Evolutionary conservation across 2,888 invertebrate genomes (phyloP), one percentile per base, ranked within the genome.

Genomic region (Panorpa germanica): DNA sequence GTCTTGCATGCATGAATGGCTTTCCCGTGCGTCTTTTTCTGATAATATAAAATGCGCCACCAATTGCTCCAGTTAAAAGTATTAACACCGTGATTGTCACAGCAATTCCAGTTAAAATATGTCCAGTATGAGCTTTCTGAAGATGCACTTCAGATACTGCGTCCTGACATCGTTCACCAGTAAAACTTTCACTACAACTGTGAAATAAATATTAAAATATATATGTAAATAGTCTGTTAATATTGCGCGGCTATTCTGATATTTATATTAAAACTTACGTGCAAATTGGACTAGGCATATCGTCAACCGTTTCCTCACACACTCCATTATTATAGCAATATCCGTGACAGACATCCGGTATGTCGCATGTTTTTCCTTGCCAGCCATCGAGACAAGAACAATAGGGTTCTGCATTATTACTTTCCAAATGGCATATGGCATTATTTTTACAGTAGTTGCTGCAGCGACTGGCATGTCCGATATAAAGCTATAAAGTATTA

Each of bases 1-100:
- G 68, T 8, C 82, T 63, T 35, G 76, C 72, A 57, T 83, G 83
- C 41, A 70, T 70, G 49, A 82, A 82, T 29, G 72, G 65, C 39
- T 61, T 59, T 4, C 69, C 63, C 43, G 53, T 52, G 39, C 52
- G 48, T 40, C 52, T 46, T 47, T 50, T 53, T 37, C 70, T 70
- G 46, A 3, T 44, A 42, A 28, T 35, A 11, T 13, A 22, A 19
- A 53, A 39, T n/a, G 45, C 47, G 21, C 46, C 50, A 11, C 45
- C 48, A 23, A 53, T 48, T 19, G 55, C 36, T 12, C 43, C 44
- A 5, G 52, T 34, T 15, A 50, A 34, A 34, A 53, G 37, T 3
- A 49, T 38, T n/a, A 43, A 39, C 18, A 50, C 37, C 4, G 46
- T 42, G 26, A 53, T 23, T 12, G 50, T 41, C 5, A 50, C 41